Evolutionary conservation across 2,113 vertebrate species (phyloP).

Genomic region (Mungos mungo): DNA sequence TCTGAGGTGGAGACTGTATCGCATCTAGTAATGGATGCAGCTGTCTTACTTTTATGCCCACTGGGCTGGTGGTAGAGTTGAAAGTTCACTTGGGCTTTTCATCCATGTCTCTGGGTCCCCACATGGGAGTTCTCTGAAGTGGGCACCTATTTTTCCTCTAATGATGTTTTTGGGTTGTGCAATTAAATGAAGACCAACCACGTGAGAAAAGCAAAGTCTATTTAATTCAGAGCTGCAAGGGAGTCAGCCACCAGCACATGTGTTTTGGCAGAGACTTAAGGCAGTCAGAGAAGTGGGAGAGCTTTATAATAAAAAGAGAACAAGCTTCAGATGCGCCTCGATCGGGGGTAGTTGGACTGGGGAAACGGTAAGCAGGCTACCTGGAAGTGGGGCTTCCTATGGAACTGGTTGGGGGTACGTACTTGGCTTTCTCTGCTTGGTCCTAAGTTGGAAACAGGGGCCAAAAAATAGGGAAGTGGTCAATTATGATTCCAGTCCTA

Average conservation of each 20-base stretch:
- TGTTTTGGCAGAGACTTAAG: background rate
- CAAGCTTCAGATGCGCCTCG: background rate
- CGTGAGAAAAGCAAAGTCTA: background rate
- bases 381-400: background rate
- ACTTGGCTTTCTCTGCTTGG: background rate
- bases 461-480: background rate
- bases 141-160: background rate
- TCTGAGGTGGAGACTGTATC: background rate
- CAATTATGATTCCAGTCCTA: background rate
- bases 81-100: background rate
- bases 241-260: background rate
- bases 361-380: background rate
- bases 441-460: background rate
- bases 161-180: background rate
- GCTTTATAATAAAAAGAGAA: background rate
- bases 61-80: background rate
- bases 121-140: rapidly evolving
- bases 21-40: background rate
- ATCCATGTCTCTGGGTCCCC: background rate
- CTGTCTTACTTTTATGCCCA: background rate
- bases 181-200: background rate
- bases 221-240: background rate
- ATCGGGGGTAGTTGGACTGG: background rate
- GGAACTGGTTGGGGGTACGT: background rate
- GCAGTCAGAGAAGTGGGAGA: background rate